These are phyloP conservation scores for Euclidia mi DNA, from an alignment of 2,888 invertebrate genomes.

Conservation along the genomic window DNA sequence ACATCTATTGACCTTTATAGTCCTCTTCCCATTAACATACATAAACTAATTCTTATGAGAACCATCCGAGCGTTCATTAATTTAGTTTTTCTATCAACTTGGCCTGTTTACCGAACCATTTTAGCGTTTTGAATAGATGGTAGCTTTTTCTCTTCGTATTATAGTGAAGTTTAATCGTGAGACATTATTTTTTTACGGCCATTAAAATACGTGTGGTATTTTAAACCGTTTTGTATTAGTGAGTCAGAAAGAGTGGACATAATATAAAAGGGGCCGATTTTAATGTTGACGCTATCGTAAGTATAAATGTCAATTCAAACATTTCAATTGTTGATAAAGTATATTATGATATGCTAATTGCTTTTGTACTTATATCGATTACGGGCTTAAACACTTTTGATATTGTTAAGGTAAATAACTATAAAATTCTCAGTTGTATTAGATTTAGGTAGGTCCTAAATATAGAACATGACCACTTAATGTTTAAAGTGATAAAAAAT, in stretches of 20 bases:
- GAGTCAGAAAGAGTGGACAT: constrained; percentile 57
- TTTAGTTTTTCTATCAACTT: constrained; percentile 61
- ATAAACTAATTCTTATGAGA: constrained; percentile 68
- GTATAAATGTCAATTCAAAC: constrained; percentile 34
- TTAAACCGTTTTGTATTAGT: constrained; percentile 58
- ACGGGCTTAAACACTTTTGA: not conserved
- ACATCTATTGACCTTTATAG: constrained; percentile 70
- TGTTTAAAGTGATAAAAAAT: constrained; percentile 26
- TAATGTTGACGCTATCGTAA: constrained; percentile 53
- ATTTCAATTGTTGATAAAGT: constrained; percentile 34
- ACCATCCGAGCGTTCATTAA: constrained; percentile 64
- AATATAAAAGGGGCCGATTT: constrained; percentile 63
- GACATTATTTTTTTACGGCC: constrained; percentile 71
- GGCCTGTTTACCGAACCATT: constrained; percentile 61
- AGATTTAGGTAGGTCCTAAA: constrained; percentile 15
- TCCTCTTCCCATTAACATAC: constrained; percentile 69
- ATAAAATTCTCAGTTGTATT: constrained; percentile 17
- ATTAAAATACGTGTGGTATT: constrained; percentile 73
- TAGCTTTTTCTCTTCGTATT: constrained; percentile 61
- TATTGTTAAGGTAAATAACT: constrained; percentile 8
- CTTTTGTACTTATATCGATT: constrained; percentile 8
- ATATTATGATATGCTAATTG: constrained; percentile 21
- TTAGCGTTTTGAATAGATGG: constrained; percentile 68
- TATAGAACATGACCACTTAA: constrained; percentile 19
- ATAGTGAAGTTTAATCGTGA: constrained; percentile 66